Evolutionary conservation across 2,888 invertebrate species (phyloP).

Genomic region (Chirona hameri): DNA sequence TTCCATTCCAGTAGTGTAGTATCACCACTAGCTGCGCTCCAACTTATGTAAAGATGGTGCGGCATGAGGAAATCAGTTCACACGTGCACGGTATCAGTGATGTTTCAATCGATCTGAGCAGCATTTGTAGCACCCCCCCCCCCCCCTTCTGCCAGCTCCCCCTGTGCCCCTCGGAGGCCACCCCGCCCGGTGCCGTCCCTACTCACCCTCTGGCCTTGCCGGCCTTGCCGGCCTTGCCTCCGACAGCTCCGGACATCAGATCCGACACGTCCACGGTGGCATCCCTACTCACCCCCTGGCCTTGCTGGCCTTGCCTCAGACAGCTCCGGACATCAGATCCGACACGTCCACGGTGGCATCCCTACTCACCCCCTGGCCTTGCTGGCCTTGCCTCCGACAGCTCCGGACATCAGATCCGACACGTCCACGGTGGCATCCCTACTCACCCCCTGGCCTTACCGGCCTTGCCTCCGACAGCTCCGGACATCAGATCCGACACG

Average conservation of each 20-base stretch:
- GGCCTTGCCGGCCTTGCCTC: conserved; percentile 31
- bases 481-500: conserved; percentile 37
- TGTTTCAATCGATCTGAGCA: too few relatives aligned
- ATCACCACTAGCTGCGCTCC: too few relatives aligned
- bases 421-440: conserved; percentile 39
- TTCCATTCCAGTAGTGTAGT: too few relatives aligned
- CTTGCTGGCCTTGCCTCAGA: conserved; percentile 33
- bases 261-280: conserved; percentile 38
- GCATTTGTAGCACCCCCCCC: too few relatives aligned
- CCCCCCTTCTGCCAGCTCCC: too few relatives aligned
- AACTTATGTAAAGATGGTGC: too few relatives aligned
- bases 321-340: conserved; percentile 36
- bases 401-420: conserved; percentile 36
- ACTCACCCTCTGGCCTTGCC: background rate
- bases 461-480: conserved; percentile 34
- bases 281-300: conserved; percentile 31
- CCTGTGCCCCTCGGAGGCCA: too few relatives aligned
- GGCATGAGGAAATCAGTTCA: too few relatives aligned
- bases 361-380: conserved; percentile 28
- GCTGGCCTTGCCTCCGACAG: conserved; percentile 32
- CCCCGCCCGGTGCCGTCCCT: too few relatives aligned
- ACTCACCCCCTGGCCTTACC: conserved; percentile 27
- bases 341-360: conserved; percentile 39
- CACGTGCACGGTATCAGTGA: too few relatives aligned
- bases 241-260: conserved; percentile 36